Percentiles rank a stretch among this genome's conserved stretches.
These are phyloP conservation scores for Alligator sinensis DNA, from an alignment of 2,113 vertebrate species.

Conservation along the genomic window DNA sequence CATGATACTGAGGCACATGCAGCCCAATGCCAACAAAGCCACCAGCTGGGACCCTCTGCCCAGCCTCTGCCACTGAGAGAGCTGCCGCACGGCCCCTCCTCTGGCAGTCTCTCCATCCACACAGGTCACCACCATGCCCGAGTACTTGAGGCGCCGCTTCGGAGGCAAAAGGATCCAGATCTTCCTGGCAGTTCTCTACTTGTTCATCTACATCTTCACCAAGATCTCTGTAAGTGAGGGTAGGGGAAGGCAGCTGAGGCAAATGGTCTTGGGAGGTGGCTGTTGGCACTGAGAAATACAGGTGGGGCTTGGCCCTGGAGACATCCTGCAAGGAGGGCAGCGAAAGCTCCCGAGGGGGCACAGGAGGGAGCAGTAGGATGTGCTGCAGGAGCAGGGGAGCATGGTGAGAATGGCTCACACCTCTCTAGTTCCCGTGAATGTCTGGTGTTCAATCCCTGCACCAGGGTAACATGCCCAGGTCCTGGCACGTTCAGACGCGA, in stretches of 20 bases:
- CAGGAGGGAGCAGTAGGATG: background rate
- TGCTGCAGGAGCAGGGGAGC: background rate
- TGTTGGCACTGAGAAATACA: background rate
- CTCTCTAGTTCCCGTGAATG: fast-evolving
- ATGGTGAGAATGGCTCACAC: background rate
- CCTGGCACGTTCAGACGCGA: background rate
- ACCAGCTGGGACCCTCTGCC: background rate
- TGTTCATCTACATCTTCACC: conserved; percentile 99
- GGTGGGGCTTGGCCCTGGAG: background rate
- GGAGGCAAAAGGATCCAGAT: conserved; percentile 92
- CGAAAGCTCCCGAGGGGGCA: too few relatives aligned
- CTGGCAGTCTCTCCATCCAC: fast-evolving
- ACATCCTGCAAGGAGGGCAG: too few relatives aligned
- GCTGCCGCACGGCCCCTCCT: fast-evolving
- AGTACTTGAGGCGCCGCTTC: conserved; percentile 90
- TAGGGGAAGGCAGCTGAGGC: background rate
- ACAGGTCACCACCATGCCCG: conserved; percentile 96
- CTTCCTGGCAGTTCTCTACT: conserved; percentile 88
- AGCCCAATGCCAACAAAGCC: background rate
- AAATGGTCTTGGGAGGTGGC: background rate
- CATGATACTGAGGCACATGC: background rate
- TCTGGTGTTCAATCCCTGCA: background rate
- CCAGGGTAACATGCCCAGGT: background rate
- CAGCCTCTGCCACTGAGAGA: background rate
- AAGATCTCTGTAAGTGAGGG: conserved; percentile 92